Evolutionary conservation across 2,888 invertebrate species (phyloP).

Genomic region (Lepidocyrtinus sp.): DNA sequence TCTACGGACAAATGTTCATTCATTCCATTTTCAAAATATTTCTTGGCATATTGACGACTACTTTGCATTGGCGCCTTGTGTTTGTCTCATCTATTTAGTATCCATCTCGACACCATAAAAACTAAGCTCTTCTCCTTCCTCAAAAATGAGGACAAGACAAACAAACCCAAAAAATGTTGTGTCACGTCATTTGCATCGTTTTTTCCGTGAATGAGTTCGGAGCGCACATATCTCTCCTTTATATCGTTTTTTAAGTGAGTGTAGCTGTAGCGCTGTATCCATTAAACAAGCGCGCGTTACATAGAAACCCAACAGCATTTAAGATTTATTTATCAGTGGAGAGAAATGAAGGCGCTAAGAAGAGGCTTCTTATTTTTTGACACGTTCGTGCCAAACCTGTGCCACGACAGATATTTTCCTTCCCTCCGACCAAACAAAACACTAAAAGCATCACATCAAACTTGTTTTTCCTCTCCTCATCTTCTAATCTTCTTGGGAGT

Average conservation of each 20-base stretch:
- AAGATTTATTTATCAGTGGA: neutral
- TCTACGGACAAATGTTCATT: neutral
- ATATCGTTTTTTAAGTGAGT: neutral
- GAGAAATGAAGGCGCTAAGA: neutral
- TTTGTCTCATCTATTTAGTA: too few relatives aligned
- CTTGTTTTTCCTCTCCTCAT: neutral
- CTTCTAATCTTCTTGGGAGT: neutral
- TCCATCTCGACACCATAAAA: neutral
- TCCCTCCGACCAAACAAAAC: too few relatives aligned
- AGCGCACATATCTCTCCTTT: too few relatives aligned
- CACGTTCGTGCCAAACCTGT: constrained; percentile 43
- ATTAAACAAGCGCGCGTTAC: neutral
- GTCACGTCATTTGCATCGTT: neutral
- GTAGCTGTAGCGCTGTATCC: too few relatives aligned
- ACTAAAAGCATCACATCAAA: neutral
- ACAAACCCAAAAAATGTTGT: neutral
- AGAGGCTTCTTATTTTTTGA: neutral
- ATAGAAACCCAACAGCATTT: neutral
- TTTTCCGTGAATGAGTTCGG: neutral
- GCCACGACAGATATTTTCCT: constrained; percentile 32
- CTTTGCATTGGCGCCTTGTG: neutral
- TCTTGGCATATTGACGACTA: neutral
- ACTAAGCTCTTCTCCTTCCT: neutral
- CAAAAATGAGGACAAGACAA: neutral
- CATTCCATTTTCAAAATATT: neutral